A percentile compares a stretch with the other conserved stretches of the same genome.
Conservation (phyloP, 64 coral and sea anemone species). For the Dendrophyllia cribrosa region DNA sequence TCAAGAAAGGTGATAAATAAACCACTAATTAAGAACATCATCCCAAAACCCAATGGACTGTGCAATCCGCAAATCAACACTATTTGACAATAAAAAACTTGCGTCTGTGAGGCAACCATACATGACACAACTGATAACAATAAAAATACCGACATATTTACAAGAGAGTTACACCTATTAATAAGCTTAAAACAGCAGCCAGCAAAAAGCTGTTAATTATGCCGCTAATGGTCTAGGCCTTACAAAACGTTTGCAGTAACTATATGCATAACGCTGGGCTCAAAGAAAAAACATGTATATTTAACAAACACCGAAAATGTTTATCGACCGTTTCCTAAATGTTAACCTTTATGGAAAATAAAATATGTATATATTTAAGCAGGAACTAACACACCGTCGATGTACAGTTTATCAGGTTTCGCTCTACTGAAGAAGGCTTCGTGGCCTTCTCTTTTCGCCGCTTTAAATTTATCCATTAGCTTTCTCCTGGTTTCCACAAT, state of each 20-base stretch:
- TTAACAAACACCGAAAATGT: no score
- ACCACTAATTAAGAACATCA: neutral
- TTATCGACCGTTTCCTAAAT: no score
- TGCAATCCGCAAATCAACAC: neutral
- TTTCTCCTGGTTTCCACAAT: neutral
- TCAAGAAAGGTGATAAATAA: neutral
- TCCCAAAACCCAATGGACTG: neutral
- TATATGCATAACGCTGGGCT: no score
- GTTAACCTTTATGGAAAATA: no score
- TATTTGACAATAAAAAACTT: neutral
- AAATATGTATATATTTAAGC: no score
- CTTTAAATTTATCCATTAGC: neutral
- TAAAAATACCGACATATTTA: no score
- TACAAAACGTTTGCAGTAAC: no score
- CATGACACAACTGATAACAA: no score
- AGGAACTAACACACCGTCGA: no score
- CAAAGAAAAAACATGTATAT: no score
- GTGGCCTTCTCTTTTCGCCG: neutral
- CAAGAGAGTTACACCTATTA: no score
- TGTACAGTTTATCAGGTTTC: neutral
- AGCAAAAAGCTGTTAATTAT: conserved; percentile 3
- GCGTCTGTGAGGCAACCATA: neutral
- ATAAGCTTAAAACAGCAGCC: neutral
- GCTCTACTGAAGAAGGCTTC: neutral
- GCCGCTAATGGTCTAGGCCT: neutral